A percentile compares a stretch with the other conserved stretches of the same genome.
phyloP scores from a whole-genome alignment of 2,797 vertebrate species.

The Eupleurogrammus muticus region DNA sequence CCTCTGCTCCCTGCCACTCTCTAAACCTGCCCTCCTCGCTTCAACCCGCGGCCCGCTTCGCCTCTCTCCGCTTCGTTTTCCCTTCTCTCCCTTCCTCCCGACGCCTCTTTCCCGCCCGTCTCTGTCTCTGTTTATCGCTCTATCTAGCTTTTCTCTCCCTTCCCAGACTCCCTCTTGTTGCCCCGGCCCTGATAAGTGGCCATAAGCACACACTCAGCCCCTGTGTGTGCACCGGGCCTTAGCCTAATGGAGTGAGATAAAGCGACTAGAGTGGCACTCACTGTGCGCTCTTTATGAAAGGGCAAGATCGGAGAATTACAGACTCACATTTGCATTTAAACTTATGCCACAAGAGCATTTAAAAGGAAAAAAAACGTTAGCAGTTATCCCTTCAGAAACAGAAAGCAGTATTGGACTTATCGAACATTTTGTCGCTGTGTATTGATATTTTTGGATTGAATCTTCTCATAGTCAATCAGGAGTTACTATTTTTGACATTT shows the following conservation, averaged over 20 bases:
- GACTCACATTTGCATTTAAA: slow-evolving; percentile 35
- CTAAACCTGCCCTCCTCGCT: slow-evolving; percentile 57
- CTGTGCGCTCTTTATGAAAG: slow-evolving; percentile 51
- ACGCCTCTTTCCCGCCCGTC: slow-evolving; percentile 37
- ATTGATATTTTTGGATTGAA: not conserved
- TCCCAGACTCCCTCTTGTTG: slow-evolving; percentile 54
- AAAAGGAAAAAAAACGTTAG: not conserved
- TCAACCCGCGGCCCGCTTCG: slow-evolving; percentile 50
- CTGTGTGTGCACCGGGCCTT: slow-evolving; percentile 73
- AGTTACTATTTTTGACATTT: not conserved
- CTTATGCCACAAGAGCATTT: slow-evolving; percentile 4
- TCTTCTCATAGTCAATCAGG: not conserved
- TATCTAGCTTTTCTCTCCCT: slow-evolving; percentile 58
- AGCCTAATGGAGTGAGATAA: slow-evolving; percentile 83
- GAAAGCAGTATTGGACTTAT: not conserved
- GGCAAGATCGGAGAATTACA: slow-evolving; percentile 32
- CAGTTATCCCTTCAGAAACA: not conserved
- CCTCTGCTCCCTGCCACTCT: slow-evolving; percentile 69
- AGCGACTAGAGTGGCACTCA: slow-evolving; percentile 67
- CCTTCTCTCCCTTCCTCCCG: slow-evolving; percentile 35
- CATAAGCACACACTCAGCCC: slow-evolving; percentile 77
- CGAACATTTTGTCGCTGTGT: not conserved
- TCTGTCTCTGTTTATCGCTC: slow-evolving; percentile 45
- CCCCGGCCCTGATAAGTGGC: slow-evolving; percentile 75
- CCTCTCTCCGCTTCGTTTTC: slow-evolving; percentile 35